Percentiles rank a stretch among this genome's conserved stretches.
Conservation (phyloP, 2,113 vertebrate species). For the Prunella fulvescens region DNA sequence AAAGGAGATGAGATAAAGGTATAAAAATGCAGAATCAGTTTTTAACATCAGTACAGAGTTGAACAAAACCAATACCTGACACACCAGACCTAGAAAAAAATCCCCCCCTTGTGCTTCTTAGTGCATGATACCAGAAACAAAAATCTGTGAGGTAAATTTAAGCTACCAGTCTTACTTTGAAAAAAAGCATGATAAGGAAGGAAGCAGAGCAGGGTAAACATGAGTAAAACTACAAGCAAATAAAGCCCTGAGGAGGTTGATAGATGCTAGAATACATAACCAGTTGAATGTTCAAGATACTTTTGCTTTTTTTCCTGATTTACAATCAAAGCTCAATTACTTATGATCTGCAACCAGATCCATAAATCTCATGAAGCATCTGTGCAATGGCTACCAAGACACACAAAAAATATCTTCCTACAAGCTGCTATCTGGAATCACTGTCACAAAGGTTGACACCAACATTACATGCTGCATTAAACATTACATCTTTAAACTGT, state of each 20-base stretch:
- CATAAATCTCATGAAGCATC: not conserved
- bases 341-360: not conserved
- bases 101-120: fast-evolving
- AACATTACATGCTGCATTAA: not conserved
- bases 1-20: not conserved
- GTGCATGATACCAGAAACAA: not conserved
- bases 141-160: not conserved
- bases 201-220: not conserved
- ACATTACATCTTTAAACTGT: not conserved
- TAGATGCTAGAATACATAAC: not conserved
- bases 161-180: not conserved
- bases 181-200: not conserved
- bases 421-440: not conserved
- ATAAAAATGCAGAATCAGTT: not conserved
- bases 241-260: not conserved
- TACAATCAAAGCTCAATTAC: not conserved
- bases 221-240: not conserved
- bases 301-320: not conserved
- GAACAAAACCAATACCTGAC: not conserved
- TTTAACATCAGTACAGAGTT: not conserved
- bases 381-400: not conserved
- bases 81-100: not conserved
- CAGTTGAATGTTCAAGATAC: not conserved
- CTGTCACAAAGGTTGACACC: not conserved
- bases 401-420: not conserved